These are phyloP conservation scores for Drosophila sp. DNA, from an alignment of 1,140 invertebrate species.

Conservation along the genomic window DNA sequence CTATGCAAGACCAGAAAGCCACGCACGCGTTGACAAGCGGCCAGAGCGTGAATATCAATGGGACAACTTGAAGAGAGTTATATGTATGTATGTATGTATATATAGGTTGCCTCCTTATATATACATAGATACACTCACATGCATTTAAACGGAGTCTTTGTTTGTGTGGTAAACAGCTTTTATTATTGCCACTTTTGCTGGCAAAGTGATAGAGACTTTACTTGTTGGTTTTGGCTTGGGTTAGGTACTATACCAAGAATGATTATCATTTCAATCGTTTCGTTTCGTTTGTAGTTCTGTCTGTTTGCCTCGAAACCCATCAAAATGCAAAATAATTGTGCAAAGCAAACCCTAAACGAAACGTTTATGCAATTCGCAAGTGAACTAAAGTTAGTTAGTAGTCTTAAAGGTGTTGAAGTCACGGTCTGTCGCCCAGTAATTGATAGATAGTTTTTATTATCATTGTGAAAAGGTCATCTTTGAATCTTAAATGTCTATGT, in stretches of 20 bases:
- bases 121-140: not conserved
- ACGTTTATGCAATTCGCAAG: not conserved
- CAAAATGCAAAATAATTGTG: not conserved
- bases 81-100: constrained; percentile 10
- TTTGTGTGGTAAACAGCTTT: constrained; percentile 9
- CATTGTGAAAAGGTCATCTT: too few species aligned
- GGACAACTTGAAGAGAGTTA: constrained; percentile 2
- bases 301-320: not conserved
- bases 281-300: not conserved
- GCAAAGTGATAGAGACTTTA: not conserved
- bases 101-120: constrained; percentile 23
- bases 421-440: too few species aligned
- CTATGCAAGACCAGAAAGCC: constrained; percentile 68
- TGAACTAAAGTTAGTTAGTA: not conserved
- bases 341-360: not conserved
- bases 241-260: not conserved
- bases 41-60: constrained; percentile 62
- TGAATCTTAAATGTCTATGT: too few species aligned
- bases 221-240: constrained; percentile 1
- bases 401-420: too few species aligned
- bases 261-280: constrained; percentile 8
- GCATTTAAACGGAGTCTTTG: constrained; percentile 1
- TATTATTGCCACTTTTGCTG: constrained; percentile 12
- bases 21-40: constrained; percentile 66
- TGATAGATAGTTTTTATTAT: too few species aligned